These are phyloP conservation scores for Astreopora myriophthalma DNA, from an alignment of 64 coral and sea anemone species.

Conservation along the genomic window DNA sequence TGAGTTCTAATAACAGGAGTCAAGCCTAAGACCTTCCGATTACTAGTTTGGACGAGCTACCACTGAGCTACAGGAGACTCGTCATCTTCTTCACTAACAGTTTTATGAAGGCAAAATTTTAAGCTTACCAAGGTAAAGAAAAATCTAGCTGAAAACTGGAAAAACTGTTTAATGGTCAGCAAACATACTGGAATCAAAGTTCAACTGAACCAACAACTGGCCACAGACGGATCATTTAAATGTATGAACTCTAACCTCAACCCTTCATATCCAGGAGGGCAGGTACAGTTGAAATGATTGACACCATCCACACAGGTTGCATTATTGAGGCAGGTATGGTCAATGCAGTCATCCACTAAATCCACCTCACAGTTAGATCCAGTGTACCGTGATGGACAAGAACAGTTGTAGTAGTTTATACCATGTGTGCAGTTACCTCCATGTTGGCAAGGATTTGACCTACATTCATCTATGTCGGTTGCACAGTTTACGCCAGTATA, in stretches of 20 bases:
- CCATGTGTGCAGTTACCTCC: conserved; percentile 69
- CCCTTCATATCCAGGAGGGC: conserved; percentile 74
- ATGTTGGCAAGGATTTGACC: conserved; percentile 58
- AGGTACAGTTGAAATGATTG: conserved; percentile 80
- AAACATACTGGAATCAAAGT: too few relatives aligned
- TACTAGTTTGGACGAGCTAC: too few relatives aligned
- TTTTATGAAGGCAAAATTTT: too few relatives aligned
- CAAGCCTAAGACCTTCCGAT: too few relatives aligned
- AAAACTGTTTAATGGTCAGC: too few relatives aligned
- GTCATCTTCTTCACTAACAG: too few relatives aligned
- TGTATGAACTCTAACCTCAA: background rate
- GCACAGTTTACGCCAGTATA: conserved; percentile 51
- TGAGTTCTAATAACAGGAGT: too few relatives aligned
- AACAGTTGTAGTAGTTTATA: conserved; percentile 58
- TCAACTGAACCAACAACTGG: too few relatives aligned
- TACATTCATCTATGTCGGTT: conserved; percentile 57
- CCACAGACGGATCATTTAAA: background rate
- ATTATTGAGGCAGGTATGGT: conserved; percentile 59
- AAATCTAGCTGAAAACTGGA: too few relatives aligned
- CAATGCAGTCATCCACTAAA: conserved; percentile 64
- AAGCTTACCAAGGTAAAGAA: too few relatives aligned
- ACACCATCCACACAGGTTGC: conserved; percentile 77
- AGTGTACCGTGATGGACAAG: conserved; percentile 63
- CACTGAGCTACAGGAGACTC: too few relatives aligned
- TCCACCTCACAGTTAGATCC: conserved; percentile 66